Base-by-base conservation (phyloP, 2,113 vertebrate species). In the Dromiciops gliroides region DNA sequence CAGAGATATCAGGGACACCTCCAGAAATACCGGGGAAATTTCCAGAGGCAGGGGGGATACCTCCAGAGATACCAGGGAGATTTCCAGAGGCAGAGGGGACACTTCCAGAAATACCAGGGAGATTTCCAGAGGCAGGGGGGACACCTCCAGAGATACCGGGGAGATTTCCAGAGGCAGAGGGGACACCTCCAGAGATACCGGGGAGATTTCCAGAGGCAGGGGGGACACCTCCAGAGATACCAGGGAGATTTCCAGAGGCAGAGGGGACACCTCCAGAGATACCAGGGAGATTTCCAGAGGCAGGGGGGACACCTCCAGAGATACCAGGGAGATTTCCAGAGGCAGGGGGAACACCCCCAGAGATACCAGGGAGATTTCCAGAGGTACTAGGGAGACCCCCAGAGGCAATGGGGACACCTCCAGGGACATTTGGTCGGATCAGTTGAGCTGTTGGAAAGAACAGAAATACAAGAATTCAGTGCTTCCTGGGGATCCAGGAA, bases 401-500 rank as follows among this genome's bases (percentile, higher is more conserved):
- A 83, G 67, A 83, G 14, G 2, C 1, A 75, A 16, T n/a, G 8
- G 25, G 52, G 52, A 53, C 7, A 53, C 52, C 14, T 9, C 56
- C n/a, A 44, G 90, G n/a, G 47, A 10, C n/a, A 50, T 44, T 75
- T 0, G 6, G 2, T 19, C 51, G 91, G 14, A 24, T 48, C 53
- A 50, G 53, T 48, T 92, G 94, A 53, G 88, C 96, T 94, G 91
- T 51, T 91, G 53, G 48, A 26, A 48, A 83, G 88, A 92, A 44
- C 51, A 93, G 3, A 96, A 56, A 91, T 44, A 95, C 48, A 90
- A 91, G 52, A 90, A 60, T 26, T 14, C 44, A 2, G 4, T 16
- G 7, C 31, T 23, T 48, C 51, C 28, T 47, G 6, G 52, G 37
- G 24, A 44, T 37, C 26, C 49, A 2, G 2, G 75, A 83, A 5